Percentiles rank a stretch among this genome's conserved stretches.
Evolutionary conservation across 2,888 invertebrate species (phyloP).

Genomic region (Synanthedon formicaeformis): DNA sequence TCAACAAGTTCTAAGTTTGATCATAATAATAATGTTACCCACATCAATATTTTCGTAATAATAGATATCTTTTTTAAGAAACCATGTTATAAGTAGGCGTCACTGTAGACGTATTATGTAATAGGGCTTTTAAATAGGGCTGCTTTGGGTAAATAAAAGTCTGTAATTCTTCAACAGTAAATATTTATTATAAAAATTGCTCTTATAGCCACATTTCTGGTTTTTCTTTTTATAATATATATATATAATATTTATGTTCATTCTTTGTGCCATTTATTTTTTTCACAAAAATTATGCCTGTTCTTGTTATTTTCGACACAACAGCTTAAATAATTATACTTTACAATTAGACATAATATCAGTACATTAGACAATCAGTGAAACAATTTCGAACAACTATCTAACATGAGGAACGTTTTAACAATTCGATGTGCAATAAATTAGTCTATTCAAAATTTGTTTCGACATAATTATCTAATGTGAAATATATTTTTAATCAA

Average conservation of each 20-base stretch:
- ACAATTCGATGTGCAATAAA: slow-evolving; percentile 64
- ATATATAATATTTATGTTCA: slow-evolving; percentile 68
- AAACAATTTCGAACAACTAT: slow-evolving; percentile 53
- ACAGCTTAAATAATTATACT: slow-evolving; percentile 69
- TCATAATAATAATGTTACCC: too few species aligned
- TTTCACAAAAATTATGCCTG: slow-evolving; percentile 70
- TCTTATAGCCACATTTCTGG: slow-evolving; percentile 70
- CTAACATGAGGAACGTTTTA: slow-evolving; percentile 54
- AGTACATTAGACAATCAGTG: slow-evolving; percentile 56
- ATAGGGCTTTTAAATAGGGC: too few species aligned
- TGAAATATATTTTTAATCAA: slow-evolving; percentile 56
- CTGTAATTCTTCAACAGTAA: slow-evolving; percentile 65
- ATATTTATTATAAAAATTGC: slow-evolving; percentile 72
- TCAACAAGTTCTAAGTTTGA: too few species aligned
- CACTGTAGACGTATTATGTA: too few species aligned
- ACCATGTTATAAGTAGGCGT: too few species aligned
- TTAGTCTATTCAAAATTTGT: slow-evolving; percentile 47
- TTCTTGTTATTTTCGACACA: slow-evolving; percentile 68
- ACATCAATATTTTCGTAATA: too few species aligned
- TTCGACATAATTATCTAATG: slow-evolving; percentile 45
- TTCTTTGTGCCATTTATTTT: slow-evolving; percentile 64
- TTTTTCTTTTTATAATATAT: slow-evolving; percentile 53
- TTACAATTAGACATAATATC: slow-evolving; percentile 53
- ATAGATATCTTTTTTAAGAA: too few species aligned
- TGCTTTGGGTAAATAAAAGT: slow-evolving; percentile 34